A percentile compares a stretch with the other conserved stretches of the same genome.
phyloP scores from a whole-genome alignment of 2,888 invertebrate genomes.

The Antheraea assamensis region DNA sequence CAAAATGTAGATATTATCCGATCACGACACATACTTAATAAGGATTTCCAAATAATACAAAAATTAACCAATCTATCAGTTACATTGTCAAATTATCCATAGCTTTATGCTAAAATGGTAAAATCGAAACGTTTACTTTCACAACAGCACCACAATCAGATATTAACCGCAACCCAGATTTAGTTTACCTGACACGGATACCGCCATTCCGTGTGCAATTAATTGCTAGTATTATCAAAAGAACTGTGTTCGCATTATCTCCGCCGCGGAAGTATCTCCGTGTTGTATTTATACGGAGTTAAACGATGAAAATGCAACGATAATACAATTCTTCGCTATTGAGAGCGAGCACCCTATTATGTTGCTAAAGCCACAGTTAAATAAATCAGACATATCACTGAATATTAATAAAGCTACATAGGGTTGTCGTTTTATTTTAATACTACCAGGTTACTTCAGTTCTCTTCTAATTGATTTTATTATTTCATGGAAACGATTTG shows the following conservation, averaged over 20 bases:
- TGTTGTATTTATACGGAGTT: conserved; percentile 4
- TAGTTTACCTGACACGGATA: conserved; percentile 10
- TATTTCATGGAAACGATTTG: no score
- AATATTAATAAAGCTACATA: not conserved
- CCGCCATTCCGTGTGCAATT: conserved; percentile 1
- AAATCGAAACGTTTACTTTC: conserved; percentile 12
- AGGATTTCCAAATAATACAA: no score
- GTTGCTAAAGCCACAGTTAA: not conserved
- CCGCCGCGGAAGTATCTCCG: not conserved
- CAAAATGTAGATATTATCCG: no score
- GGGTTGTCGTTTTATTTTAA: no score
- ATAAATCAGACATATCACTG: not conserved
- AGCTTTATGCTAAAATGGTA: not conserved
- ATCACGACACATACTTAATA: no score
- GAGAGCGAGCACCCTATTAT: not conserved
- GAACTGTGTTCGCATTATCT: not conserved
- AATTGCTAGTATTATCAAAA: not conserved
- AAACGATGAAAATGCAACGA: not conserved
- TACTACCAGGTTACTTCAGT: no score
- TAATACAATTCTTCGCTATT: not conserved
- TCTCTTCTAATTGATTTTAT: no score
- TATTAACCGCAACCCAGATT: conserved; percentile 7
- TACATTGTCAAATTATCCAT: not conserved
- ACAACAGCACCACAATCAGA: not conserved
- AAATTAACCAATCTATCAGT: not conserved